Evolutionary conservation across 2,113 vertebrate species (phyloP).

Genomic region (Calyptommatus sinebrachiatus): DNA sequence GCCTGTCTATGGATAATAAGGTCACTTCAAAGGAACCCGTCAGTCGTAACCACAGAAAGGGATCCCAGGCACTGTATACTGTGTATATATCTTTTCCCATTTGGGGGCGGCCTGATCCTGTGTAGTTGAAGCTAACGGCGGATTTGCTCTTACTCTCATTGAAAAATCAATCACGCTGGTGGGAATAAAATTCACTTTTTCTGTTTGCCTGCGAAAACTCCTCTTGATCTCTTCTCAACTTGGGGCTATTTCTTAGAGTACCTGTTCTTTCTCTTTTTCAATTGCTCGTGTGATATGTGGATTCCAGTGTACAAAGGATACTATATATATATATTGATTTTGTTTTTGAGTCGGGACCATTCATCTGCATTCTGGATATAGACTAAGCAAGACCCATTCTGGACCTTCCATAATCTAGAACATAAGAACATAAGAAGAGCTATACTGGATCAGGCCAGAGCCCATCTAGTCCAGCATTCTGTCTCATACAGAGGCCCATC

Average conservation of each 20-base stretch:
- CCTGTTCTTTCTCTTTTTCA: too few relatives aligned
- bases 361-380: too few relatives aligned
- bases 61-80: neutral
- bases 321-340: too few relatives aligned
- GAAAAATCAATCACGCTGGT: neutral
- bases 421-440: too few relatives aligned
- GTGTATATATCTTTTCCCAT: neutral
- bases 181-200: neutral
- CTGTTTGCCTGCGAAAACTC: neutral
- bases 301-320: too few relatives aligned
- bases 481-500: too few relatives aligned
- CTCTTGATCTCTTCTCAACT: neutral
- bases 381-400: too few relatives aligned
- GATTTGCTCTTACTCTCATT: neutral
- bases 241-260: neutral
- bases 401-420: too few relatives aligned
- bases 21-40: slow-evolving; percentile 39
- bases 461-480: too few relatives aligned
- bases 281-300: too few relatives aligned
- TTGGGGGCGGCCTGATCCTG: neutral
- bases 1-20: slow-evolving; percentile 56
- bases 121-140: neutral
- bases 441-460: too few relatives aligned
- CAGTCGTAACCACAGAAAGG: neutral
- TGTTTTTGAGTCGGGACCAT: too few relatives aligned